Evolutionary conservation across 2,797 vertebrate genomes (phyloP).

Genomic region (Pygocentrus nattereri): DNA sequence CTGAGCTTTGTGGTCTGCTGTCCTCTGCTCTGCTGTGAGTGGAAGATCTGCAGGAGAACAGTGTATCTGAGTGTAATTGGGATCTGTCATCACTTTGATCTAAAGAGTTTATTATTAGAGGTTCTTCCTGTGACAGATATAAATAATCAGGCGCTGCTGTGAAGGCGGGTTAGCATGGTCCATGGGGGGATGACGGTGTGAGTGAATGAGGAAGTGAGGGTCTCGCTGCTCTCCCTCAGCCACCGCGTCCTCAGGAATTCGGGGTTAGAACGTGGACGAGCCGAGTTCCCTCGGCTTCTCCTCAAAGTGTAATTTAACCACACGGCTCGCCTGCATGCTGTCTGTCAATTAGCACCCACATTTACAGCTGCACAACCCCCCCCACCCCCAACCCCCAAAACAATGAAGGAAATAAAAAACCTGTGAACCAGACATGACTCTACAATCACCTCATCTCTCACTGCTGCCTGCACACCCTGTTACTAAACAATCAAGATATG

Average conservation of each 20-base stretch:
- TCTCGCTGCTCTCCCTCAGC: constrained; percentile 27
- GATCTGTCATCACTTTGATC: constrained; percentile 81
- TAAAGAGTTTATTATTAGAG: constrained; percentile 79
- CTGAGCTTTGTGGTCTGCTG: too few relatives aligned
- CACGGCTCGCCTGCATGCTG: constrained; percentile 26
- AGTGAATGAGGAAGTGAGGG: constrained; percentile 30
- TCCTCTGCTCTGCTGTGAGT: constrained; percentile 27
- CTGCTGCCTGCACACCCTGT: neutral
- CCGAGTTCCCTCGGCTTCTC: constrained; percentile 43
- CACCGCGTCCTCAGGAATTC: constrained; percentile 16
- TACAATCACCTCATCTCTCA: constrained; percentile 34
- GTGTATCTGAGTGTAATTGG: constrained; percentile 54
- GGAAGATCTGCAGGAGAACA: constrained; percentile 25
- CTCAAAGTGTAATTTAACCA: constrained; percentile 15
- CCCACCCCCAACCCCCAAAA: constrained; percentile 4
- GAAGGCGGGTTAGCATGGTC: constrained; percentile 65
- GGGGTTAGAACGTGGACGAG: constrained; percentile 31
- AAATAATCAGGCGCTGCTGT: constrained; percentile 77
- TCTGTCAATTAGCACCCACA: constrained; percentile 49
- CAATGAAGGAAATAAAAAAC: constrained; percentile 49
- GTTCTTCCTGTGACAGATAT: constrained; percentile 82
- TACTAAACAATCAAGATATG: too few relatives aligned
- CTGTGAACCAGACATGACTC: constrained; percentile 53
- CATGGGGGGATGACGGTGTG: constrained; percentile 49
- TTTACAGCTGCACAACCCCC: neutral